A percentile compares a stretch with the other conserved stretches of the same genome.
Evolutionary conservation across 1,140 invertebrate species (phyloP).

Genomic region (Liolophura sinensis): DNA sequence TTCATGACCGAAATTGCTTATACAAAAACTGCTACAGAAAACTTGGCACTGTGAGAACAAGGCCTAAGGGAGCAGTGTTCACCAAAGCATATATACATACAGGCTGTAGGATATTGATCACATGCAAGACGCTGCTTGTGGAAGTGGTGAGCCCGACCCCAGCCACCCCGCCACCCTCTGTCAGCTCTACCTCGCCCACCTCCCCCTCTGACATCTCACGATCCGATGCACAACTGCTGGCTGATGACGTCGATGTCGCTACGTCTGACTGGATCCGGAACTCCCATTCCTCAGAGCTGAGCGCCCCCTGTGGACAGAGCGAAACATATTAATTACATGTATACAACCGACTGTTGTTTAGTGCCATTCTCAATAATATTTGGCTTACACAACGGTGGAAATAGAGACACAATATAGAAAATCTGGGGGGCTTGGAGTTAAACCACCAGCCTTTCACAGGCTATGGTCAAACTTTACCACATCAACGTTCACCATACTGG

Average conservation of each 20-base stretch:
- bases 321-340: background rate
- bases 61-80: background rate
- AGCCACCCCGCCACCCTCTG: constrained; percentile 9
- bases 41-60: background rate
- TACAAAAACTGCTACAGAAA: background rate
- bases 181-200: constrained; percentile 14
- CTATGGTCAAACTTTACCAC: no score
- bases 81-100: constrained; percentile 27
- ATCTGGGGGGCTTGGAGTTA: no score
- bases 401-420: no score
- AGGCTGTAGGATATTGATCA: constrained; percentile 48
- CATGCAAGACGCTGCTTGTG: constrained; percentile 34
- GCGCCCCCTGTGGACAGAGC: constrained; percentile 25
- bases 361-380: no score
- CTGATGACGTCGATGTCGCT: constrained; percentile 42
- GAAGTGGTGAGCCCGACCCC: constrained; percentile 3
- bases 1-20: no score
- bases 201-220: constrained; percentile 33
- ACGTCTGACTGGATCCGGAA: constrained; percentile 50
- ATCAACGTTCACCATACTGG: no score
- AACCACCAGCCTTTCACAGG: no score
- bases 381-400: no score
- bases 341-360: no score
- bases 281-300: constrained; percentile 51
- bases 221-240: constrained; percentile 34